Conservation (phyloP, 2,797 vertebrate species). For the Aldrovandia affinis region DNA sequence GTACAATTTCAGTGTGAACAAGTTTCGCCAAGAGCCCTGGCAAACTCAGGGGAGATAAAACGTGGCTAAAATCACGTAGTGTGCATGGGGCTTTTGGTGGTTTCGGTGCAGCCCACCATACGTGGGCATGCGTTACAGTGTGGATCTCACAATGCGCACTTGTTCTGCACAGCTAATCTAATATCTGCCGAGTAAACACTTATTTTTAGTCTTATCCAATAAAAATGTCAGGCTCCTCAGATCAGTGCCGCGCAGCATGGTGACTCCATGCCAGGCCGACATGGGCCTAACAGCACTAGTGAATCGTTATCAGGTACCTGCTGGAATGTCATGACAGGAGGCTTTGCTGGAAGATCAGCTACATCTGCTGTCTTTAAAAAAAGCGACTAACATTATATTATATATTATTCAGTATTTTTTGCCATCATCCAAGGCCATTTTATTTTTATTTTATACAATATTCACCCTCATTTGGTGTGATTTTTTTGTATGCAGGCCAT, state of each 20-base stretch:
- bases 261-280: neutral
- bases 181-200: slow-evolving; percentile 27
- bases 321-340: neutral
- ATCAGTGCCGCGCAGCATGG: neutral
- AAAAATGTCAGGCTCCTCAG: slow-evolving; percentile 51
- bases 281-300: neutral
- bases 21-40: neutral
- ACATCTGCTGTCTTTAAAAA: too few species aligned
- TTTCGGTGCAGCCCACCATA: neutral
- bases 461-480: neutral
- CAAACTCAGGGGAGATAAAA: neutral
- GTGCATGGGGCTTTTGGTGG: neutral
- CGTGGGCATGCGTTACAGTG: neutral
- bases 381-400: neutral
- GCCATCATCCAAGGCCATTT: neutral
- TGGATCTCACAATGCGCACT: neutral
- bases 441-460: neutral
- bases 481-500: neutral
- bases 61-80: neutral
- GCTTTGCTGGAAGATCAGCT: neutral
- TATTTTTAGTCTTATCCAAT: slow-evolving; percentile 32
- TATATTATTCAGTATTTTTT: neutral
- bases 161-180: slow-evolving; percentile 29
- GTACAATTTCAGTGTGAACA: too few species aligned
- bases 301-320: neutral